Evolutionary conservation across 1,140 invertebrate species (phyloP), one percentile per base, ranked within the genome.

Genomic region (Heliconius himera): DNA sequence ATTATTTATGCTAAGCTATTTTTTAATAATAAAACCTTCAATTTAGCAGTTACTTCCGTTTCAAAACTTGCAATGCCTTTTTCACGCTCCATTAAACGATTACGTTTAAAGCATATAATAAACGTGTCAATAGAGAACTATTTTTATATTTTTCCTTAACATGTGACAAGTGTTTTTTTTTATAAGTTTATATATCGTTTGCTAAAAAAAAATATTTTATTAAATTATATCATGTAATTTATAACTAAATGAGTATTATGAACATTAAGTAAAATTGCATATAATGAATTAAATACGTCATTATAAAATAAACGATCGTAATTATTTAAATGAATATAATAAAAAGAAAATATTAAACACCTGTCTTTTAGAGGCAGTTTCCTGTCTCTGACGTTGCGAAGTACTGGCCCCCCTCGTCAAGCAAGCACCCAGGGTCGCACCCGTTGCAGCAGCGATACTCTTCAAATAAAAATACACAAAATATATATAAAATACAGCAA

Each of bases 371-470:
- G 92, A 85, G 81, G 89, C 79, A 84, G 90, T 87, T 74, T 94
- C 92, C 85, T 91, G 92, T 83, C 91, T 88, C 88, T 94, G 93
- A 79, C 91, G 91, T 83, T 93, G 93, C 77, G 91, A 93, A 87
- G 89, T 88, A 82, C 87, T 90, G 79, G 88, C 90, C 81, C 93
- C 91, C 86, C 92, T 87, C 91, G 93, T 93, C 92, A 93, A 82
- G 89, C 93, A 94, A 92, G 93, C 93, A 85, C 93, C 92, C 92
- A 94, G 92, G 76, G 91, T 93, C 85, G 93, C 91, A 88, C 93
- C 93, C 93, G 93, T 94, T 76, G 93, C 93, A 93, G 93, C 93
- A 82, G 93, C 93, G 89, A 94, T 94, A 87, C 93, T 94, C 93
- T 94, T 80, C 38, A 18, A 74, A 73, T 33, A 76, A 73, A 72